Percentiles rank a stretch among this genome's conserved stretches.
phyloP scores from a whole-genome alignment of 2,113 vertebrate species.

The Cathartes aura region DNA sequence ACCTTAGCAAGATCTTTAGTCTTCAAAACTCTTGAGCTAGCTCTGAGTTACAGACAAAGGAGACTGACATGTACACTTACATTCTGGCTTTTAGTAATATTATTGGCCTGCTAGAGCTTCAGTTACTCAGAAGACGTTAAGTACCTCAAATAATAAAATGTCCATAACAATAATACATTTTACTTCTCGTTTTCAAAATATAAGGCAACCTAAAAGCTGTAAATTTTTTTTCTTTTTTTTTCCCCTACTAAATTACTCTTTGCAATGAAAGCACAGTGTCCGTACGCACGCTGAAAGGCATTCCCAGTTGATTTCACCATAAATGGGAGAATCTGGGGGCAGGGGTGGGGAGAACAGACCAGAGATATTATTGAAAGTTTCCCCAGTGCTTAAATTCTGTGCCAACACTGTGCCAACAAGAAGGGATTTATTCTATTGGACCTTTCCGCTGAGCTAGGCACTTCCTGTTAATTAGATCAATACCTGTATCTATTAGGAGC shows the following conservation, averaged over 20 bases:
- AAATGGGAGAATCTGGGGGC: not conserved
- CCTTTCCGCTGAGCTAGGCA: not conserved
- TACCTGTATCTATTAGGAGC: constrained; percentile 21
- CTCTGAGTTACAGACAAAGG: not conserved
- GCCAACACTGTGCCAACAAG: not conserved
- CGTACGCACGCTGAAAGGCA: not conserved
- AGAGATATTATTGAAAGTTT: not conserved
- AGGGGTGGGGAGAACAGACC: not conserved
- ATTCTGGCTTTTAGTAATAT: not conserved
- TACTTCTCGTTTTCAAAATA: not conserved
- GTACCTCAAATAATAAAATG: not conserved
- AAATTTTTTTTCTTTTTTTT: not conserved
- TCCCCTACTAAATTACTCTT: not conserved
- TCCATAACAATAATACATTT: not conserved
- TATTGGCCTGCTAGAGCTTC: not conserved
- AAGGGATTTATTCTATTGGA: constrained; percentile 19
- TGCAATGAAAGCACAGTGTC: not conserved
- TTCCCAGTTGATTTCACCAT: not conserved
- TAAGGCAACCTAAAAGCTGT: not conserved
- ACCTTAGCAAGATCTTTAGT: not conserved
- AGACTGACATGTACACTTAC: not conserved
- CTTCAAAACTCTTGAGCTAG: not conserved
- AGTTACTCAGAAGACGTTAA: not conserved
- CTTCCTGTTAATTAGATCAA: constrained; percentile 63
- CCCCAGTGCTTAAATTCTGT: not conserved